phyloP scores from a whole-genome alignment of 1,140 invertebrate genomes.

The Drosophila rufa region DNA sequence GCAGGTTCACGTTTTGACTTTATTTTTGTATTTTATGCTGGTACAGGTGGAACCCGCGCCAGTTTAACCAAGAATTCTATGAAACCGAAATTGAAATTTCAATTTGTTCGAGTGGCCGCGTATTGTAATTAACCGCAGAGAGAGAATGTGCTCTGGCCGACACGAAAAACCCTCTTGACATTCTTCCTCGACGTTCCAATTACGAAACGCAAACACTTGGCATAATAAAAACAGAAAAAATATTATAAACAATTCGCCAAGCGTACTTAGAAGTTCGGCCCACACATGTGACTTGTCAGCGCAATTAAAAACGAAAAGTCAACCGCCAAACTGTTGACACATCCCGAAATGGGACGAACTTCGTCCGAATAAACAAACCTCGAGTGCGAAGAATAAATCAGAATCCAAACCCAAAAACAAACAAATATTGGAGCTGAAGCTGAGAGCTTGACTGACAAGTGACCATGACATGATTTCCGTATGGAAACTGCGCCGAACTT shows the following conservation, averaged over 20 bases:
- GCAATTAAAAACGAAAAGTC: slow-evolving; percentile 61
- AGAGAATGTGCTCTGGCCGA: slow-evolving; percentile 11
- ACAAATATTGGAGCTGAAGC: slow-evolving; percentile 49
- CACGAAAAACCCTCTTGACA: slow-evolving; percentile 62
- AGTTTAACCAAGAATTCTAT: slow-evolving; percentile 31
- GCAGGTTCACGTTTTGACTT: slow-evolving; percentile 72
- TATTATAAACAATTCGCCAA: slow-evolving; percentile 53
- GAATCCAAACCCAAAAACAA: slow-evolving; percentile 38
- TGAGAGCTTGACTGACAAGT: slow-evolving; percentile 56
- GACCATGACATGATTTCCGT: slow-evolving; percentile 66
- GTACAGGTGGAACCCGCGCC: slow-evolving; percentile 70
- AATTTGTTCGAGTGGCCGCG: slow-evolving; percentile 30
- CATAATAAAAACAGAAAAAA: slow-evolving; percentile 71
- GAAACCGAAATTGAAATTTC: slow-evolving; percentile 52
- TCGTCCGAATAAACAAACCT: slow-evolving; percentile 58
- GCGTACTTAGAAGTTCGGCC: slow-evolving; percentile 45
- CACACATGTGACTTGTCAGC: slow-evolving; percentile 53
- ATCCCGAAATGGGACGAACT: slow-evolving; percentile 50
- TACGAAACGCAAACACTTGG: slow-evolving; percentile 79
- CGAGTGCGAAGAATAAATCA: slow-evolving; percentile 61
- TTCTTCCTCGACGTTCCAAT: slow-evolving; percentile 75
- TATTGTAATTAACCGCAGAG: slow-evolving; percentile 36
- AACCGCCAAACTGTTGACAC: slow-evolving; percentile 60
- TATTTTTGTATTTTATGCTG: slow-evolving; percentile 76
- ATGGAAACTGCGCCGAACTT: slow-evolving; percentile 31